Evolutionary conservation across 2,797 vertebrate species (phyloP).

Genomic region (Premnoplex brunnescens): DNA sequence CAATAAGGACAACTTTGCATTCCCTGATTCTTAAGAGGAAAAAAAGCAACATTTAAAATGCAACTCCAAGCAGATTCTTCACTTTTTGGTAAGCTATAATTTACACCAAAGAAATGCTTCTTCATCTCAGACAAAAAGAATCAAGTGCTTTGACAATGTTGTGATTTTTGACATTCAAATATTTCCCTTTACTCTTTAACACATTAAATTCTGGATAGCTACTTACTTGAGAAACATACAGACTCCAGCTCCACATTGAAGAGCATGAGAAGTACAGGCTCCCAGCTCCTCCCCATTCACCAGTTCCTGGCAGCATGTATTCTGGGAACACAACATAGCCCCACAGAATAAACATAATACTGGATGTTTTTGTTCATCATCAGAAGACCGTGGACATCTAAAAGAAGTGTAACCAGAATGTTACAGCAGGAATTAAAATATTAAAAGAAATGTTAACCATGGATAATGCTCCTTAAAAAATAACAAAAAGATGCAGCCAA

Average conservation of each 20-base stretch:
- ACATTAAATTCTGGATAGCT: background rate
- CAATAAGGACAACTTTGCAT: constrained; percentile 93
- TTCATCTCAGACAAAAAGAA: background rate
- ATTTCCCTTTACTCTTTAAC: background rate
- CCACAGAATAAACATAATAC: constrained; percentile 96
- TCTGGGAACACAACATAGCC: constrained; percentile 93
- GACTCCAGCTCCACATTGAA: constrained; percentile 92
- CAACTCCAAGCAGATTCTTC: background rate
- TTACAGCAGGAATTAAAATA: background rate
- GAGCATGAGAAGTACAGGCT: constrained; percentile 92
- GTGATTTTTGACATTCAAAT: background rate
- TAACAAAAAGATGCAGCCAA: background rate
- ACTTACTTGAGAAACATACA: constrained; percentile 96
- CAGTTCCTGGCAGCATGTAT: constrained; percentile 89
- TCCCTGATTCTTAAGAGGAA: constrained; percentile 88
- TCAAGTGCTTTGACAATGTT: background rate
- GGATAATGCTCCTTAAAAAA: background rate
- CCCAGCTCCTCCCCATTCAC: constrained; percentile 92
- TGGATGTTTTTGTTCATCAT: constrained; percentile 92
- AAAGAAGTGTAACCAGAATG: background rate
- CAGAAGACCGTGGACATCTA: constrained; percentile 92
- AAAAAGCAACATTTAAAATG: constrained; percentile 4
- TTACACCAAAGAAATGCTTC: background rate
- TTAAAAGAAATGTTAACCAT: background rate
- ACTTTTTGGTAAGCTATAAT: background rate